Percentiles rank a stretch among this genome's conserved stretches.
These are phyloP conservation scores for Andricus grossulariae DNA, from an alignment of 1,140 invertebrate species.

Conservation along the genomic window DNA sequence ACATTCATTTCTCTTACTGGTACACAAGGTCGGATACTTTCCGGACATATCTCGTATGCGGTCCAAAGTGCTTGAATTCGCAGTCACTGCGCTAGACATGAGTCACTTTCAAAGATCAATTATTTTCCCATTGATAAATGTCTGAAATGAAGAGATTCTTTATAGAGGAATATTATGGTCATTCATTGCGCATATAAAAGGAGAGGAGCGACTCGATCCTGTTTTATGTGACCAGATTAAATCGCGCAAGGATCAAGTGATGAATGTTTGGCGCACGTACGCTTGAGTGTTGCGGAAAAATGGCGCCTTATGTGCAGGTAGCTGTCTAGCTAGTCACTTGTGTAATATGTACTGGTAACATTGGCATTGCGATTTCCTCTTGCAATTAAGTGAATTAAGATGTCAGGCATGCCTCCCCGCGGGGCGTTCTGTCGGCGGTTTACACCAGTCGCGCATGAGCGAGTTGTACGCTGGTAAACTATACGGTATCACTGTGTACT, in stretches of 20 bases:
- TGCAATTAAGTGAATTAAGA: constrained; percentile 29
- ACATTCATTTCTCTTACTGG: too few relatives aligned
- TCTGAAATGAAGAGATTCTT: too few relatives aligned
- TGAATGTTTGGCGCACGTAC: neutral
- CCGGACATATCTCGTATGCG: too few relatives aligned
- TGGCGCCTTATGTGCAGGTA: neutral
- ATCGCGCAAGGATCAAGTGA: neutral
- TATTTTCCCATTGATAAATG: too few relatives aligned
- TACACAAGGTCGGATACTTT: too few relatives aligned
- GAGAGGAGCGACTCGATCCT: neutral
- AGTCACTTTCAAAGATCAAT: too few relatives aligned
- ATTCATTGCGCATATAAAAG: too few relatives aligned
- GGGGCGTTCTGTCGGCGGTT: constrained; percentile 16
- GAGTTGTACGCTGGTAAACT: neutral
- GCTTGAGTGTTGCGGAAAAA: constrained; percentile 16
- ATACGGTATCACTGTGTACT: too few relatives aligned
- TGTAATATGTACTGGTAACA: neutral
- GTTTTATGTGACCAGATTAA: neutral
- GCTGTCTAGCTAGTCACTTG: constrained; percentile 25
- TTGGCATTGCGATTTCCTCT: constrained; percentile 15
- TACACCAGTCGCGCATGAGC: constrained; percentile 9
- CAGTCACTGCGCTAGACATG: too few relatives aligned
- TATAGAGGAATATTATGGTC: too few relatives aligned
- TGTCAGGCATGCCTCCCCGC: constrained; percentile 4
- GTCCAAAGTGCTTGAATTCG: too few relatives aligned